Percentiles rank a stretch among this genome's conserved stretches.
Evolutionary conservation across 2,797 vertebrate genomes (phyloP).

Genomic region (Acanthopagrus latus): DNA sequence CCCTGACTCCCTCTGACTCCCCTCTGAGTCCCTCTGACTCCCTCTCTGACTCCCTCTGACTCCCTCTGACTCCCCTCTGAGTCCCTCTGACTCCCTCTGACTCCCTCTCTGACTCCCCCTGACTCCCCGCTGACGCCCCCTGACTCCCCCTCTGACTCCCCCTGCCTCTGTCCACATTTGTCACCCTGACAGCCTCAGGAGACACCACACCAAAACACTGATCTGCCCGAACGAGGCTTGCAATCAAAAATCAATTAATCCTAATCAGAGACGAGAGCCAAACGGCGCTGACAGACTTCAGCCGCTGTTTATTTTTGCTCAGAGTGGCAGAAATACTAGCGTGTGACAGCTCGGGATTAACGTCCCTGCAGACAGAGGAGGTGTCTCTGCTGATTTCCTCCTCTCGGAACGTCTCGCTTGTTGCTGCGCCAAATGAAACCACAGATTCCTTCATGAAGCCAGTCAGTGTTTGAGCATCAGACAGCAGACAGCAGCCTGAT

Average conservation of each 20-base stretch:
- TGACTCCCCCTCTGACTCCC: no score
- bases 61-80: neutral
- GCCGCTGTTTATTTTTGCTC: constrained; percentile 65
- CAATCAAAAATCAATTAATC: constrained; percentile 85
- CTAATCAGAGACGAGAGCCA: constrained; percentile 78
- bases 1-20: no score
- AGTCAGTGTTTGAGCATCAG: neutral
- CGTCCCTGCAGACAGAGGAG: constrained; percentile 14
- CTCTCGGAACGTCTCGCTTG: constrained; percentile 26
- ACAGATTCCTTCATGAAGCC: neutral
- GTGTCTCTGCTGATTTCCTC: constrained; percentile 11
- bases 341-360: constrained; percentile 34
- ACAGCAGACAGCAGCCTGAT: constrained; percentile 14
- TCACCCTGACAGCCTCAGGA: constrained; percentile 62
- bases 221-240: constrained; percentile 55
- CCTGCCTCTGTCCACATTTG: constrained; percentile 53
- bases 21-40: no score
- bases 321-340: constrained; percentile 53
- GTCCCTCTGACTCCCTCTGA: no score
- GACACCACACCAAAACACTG: constrained; percentile 65
- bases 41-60: no score
- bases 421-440: constrained; percentile 14
- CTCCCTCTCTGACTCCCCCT: neutral
- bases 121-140: neutral
- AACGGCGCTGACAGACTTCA: constrained; percentile 45